Conservation (phyloP, 2,888 invertebrate species). For the Anthrax anthrax region DNA sequence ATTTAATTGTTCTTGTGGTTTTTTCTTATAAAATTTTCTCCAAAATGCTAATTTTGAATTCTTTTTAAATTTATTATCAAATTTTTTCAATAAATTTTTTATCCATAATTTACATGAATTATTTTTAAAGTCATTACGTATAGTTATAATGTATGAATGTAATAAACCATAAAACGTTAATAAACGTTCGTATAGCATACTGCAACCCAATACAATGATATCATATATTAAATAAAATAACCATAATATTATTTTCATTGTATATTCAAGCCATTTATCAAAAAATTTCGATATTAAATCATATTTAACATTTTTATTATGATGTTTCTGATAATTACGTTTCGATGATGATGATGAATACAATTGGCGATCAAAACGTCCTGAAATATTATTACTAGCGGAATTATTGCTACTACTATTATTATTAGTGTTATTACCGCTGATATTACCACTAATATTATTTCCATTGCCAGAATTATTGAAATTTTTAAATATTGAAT, state of each 20-base stretch:
- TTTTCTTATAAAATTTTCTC: slow-evolving; percentile 33
- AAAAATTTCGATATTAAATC: slow-evolving; percentile 34
- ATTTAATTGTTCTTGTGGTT: slow-evolving; percentile 26
- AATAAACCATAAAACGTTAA: slow-evolving; percentile 20
- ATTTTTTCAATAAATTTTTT: slow-evolving; percentile 25
- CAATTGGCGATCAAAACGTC: slow-evolving; percentile 31
- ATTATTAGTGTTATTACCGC: slow-evolving; percentile 21
- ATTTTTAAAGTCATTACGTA: slow-evolving; percentile 28
- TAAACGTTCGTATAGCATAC: slow-evolving; percentile 29
- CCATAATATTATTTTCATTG: slow-evolving; percentile 56
- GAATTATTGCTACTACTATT: slow-evolving; percentile 16
- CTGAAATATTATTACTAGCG: not conserved
- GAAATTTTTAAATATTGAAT: not conserved
- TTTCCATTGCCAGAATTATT: slow-evolving; percentile 7
- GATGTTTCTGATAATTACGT: not conserved
- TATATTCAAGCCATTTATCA: slow-evolving; percentile 43
- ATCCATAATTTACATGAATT: slow-evolving; percentile 32
- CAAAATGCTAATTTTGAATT: slow-evolving; percentile 31
- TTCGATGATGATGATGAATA: not conserved
- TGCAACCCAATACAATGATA: slow-evolving; percentile 57
- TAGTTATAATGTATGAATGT: slow-evolving; percentile 21
- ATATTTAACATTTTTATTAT: slow-evolving; percentile 33
- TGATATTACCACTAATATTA: slow-evolving; percentile 30
- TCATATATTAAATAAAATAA: slow-evolving; percentile 64
- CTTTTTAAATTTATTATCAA: slow-evolving; percentile 29